Evolutionary conservation across 2,888 invertebrate genomes (phyloP), one percentile per base, ranked within the genome.

Genomic region (Drosophila meridiana): DNA sequence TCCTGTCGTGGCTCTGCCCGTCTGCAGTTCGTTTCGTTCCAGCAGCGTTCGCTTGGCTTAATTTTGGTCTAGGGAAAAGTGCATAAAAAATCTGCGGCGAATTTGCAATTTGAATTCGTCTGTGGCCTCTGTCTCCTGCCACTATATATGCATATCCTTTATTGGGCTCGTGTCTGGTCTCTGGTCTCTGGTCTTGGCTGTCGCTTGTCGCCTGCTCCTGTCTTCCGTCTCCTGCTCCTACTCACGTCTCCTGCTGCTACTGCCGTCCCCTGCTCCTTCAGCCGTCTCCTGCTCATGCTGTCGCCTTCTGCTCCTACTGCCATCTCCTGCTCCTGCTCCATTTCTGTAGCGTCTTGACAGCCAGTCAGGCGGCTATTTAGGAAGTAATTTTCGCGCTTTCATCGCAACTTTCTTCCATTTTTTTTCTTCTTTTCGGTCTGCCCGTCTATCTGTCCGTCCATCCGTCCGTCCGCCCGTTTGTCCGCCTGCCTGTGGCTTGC

Each of bases 31-130:
- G 89, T 81, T 75, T 87, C 85, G 84, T 83, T 84, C 76, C 55
- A 20, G 78, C 73, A 78, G 64, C 69, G 73, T 87, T 87, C 86
- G 66, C 85, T 56, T 89, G 88, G 86, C 85, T 85, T 89, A 89
- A 85, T 85, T 85, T 89, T 75, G 80, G 83, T 80, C 85, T 87
- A 70, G 75, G 86, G 87, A 85, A 89, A 85, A 87, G 83, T 85
- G 89, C 88, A 85, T 89, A 89, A 85, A 84, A 89, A 89, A 85
- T 85, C 89, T 87, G 89, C 85, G 87, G 88, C 83, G 85, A 85
- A 84, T 89, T 85, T 89, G 83, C 85, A 89, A 85, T 85, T 85
- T 85, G 80, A 87, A 87, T 85, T 89, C 72, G 82, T 72, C 84
- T 85, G 74, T 69, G 58, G 45, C 64, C 38, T 45, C 57, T 42